Percentiles rank a stretch among this genome's conserved stretches.
Conservation (phyloP, 2,797 vertebrate species). For the Onychomys torridus region DNA sequence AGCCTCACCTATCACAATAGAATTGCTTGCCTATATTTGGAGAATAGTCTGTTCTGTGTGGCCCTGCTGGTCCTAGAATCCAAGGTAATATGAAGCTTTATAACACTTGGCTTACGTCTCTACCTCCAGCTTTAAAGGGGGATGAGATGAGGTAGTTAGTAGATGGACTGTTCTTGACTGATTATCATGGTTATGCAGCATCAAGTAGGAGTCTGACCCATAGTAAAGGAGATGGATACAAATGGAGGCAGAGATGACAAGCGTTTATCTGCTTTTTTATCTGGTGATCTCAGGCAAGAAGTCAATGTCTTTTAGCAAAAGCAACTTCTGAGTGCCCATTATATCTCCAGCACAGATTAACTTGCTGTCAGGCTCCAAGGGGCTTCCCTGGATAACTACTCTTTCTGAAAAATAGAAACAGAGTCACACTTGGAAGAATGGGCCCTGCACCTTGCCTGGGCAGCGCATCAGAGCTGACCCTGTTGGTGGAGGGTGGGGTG, state of each 20-base stretch:
- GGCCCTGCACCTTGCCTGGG: too few species aligned
- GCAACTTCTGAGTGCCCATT: not conserved
- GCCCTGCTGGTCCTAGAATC: not conserved
- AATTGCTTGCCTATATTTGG: not conserved
- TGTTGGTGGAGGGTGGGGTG: too few species aligned
- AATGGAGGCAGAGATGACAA: not conserved
- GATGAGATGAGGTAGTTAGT: not conserved
- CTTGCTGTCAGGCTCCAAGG: not conserved
- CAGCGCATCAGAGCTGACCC: too few species aligned
- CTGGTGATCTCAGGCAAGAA: not conserved
- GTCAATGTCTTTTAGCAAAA: not conserved
- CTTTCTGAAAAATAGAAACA: not conserved
- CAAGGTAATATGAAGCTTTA: not conserved
- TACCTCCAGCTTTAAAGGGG: not conserved
- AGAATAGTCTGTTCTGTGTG: not conserved
- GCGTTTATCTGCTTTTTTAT: not conserved
- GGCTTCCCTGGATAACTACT: not conserved
- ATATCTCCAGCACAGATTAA: not conserved
- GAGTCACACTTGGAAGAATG: too few species aligned
- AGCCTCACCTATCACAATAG: not conserved
- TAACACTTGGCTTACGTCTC: not conserved
- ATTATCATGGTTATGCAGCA: not conserved
- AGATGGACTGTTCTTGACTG: not conserved
- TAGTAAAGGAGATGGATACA: not conserved
- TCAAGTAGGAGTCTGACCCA: not conserved